Evolutionary conservation across 2,797 vertebrate genomes (phyloP).

Genomic region (Anguilla obscura): DNA sequence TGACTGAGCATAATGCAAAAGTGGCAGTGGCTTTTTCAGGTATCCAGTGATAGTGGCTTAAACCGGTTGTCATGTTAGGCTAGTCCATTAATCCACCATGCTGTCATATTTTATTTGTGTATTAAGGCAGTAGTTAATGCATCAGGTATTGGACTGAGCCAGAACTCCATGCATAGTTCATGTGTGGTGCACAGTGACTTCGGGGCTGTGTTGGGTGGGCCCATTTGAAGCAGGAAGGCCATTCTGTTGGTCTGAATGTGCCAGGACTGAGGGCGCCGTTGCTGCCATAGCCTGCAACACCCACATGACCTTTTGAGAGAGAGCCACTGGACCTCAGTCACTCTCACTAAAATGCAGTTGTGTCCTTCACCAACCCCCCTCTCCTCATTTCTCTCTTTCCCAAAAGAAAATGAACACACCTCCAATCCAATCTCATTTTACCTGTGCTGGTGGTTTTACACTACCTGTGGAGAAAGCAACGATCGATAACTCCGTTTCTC

Average conservation of each 20-base stretch:
- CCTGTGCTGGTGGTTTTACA: neutral
- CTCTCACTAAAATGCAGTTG: neutral
- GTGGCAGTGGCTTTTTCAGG: too few relatives aligned
- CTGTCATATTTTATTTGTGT: too few relatives aligned
- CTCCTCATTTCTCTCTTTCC: neutral
- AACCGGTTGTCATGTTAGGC: too few relatives aligned
- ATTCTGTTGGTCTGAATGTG: neutral
- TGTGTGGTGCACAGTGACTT: neutral
- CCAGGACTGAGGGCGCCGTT: neutral
- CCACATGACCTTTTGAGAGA: neutral
- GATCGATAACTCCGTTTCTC: neutral
- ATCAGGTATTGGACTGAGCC: neutral
- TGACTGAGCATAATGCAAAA: too few relatives aligned
- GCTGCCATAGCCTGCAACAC: neutral
- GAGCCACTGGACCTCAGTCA: neutral
- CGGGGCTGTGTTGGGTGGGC: neutral
- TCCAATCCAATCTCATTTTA: neutral
- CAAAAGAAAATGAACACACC: neutral
- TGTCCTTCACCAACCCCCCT: neutral
- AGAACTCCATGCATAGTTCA: neutral
- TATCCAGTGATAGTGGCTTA: too few relatives aligned
- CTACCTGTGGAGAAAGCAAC: conserved; percentile 8
- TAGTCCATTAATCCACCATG: too few relatives aligned
- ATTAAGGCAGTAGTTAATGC: too few relatives aligned
- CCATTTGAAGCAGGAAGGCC: neutral